A percentile compares a stretch with the other conserved stretches of the same genome.
These are phyloP conservation scores for Athene cunicularia DNA, from an alignment of 2,113 vertebrate genomes.

Conservation along the genomic window DNA sequence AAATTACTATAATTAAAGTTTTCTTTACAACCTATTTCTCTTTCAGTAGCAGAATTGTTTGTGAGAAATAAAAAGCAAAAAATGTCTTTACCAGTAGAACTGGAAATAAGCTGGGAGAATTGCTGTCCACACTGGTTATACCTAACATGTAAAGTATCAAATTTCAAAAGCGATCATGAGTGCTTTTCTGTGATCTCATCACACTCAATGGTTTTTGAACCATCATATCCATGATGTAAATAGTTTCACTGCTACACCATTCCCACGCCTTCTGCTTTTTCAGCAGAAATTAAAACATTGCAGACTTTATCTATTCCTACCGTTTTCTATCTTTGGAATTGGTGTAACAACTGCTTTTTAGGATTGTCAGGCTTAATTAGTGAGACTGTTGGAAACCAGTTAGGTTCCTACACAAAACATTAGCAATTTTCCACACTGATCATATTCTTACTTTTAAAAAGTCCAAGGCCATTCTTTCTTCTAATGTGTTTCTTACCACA, in stretches of 20 bases:
- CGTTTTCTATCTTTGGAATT: neutral
- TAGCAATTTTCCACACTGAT: neutral
- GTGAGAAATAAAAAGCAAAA: neutral
- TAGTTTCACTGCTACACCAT: neutral
- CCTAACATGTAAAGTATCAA: neutral
- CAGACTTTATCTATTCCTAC: neutral
- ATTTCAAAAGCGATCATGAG: neutral
- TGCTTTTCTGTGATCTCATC: neutral
- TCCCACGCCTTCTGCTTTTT: neutral
- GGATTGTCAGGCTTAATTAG: neutral
- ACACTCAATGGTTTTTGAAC: neutral
- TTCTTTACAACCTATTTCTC: neutral
- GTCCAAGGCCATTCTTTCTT: neutral
- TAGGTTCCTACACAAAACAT: neutral
- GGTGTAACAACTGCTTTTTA: neutral
- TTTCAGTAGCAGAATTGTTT: neutral
- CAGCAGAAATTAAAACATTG: neutral
- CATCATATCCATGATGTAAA: neutral
- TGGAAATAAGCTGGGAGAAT: neutral
- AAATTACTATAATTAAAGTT: conserved; percentile 33
- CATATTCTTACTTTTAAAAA: neutral
- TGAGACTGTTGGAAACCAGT: neutral
- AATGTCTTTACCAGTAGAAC: neutral
- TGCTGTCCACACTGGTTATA: neutral
- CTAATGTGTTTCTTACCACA: neutral